A percentile compares a stretch with the other conserved stretches of the same genome.
Conservation (phyloP, 2,888 invertebrate genomes). For the Melanchra persicariae region DNA sequence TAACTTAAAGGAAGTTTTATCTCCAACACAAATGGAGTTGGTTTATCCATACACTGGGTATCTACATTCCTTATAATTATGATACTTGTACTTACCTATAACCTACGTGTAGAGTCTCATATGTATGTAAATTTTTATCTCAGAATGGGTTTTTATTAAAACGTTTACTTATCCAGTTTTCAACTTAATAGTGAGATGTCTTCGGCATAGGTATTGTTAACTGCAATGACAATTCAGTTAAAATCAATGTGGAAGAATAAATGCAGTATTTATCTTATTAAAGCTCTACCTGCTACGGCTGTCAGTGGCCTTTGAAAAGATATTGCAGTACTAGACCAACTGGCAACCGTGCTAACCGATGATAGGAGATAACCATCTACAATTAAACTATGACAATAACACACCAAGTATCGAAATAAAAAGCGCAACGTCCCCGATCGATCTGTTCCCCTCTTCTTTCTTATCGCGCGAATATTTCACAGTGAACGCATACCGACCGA, state of each 20-base stretch:
- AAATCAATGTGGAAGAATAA: neutral
- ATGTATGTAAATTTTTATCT: slow-evolving; percentile 1
- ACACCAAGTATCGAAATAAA: slow-evolving; percentile 84
- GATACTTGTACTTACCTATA: slow-evolving; percentile 5
- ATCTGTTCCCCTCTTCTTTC: slow-evolving; percentile 90
- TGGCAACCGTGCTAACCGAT: slow-evolving; percentile 12
- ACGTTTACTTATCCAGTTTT: neutral
- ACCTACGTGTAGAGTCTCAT: neutral
- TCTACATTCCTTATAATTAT: neutral
- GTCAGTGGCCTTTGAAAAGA: neutral
- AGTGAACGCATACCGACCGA: slow-evolving; percentile 90
- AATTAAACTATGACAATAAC: slow-evolving; percentile 84
- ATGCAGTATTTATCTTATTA: neutral
- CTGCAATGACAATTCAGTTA: neutral
- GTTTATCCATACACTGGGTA: slow-evolving; percentile 4
- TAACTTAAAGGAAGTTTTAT: slow-evolving; percentile 40
- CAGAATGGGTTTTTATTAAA: neutral
- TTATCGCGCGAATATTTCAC: slow-evolving; percentile 91
- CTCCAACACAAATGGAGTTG: slow-evolving; percentile 30
- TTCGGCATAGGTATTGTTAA: too few species aligned
- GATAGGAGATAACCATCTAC: slow-evolving; percentile 62
- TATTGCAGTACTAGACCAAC: neutral
- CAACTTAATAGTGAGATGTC: neutral
- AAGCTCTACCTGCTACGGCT: neutral
- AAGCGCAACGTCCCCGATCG: slow-evolving; percentile 89